These are phyloP conservation scores for Caiman crocodilus DNA, from an alignment of 2,797 vertebrate genomes.

Conservation along the genomic window DNA sequence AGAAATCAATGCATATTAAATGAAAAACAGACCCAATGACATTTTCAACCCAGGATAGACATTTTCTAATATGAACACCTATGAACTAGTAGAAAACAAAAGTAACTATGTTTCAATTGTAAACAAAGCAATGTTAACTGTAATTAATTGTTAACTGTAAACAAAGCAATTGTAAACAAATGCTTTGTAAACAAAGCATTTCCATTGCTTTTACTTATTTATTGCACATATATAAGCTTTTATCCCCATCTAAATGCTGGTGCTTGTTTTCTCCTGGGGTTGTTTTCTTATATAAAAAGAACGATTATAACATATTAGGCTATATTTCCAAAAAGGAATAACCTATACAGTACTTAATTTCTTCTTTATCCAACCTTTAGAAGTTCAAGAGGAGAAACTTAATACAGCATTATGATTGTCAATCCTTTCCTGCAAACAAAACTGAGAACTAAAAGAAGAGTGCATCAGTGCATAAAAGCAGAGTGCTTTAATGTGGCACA, in stretches of 20 bases:
- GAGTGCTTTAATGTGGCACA: neutral
- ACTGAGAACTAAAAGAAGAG: neutral
- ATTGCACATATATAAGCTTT: neutral
- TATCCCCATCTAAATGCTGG: neutral
- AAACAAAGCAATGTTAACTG: too few species aligned
- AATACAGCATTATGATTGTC: neutral
- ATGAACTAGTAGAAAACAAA: neutral
- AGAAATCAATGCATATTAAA: neutral
- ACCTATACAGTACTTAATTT: neutral
- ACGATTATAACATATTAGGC: too few species aligned
- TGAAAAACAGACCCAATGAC: neutral
- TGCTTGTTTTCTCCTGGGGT: neutral
- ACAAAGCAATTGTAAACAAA: neutral
- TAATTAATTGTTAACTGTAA: too few species aligned
- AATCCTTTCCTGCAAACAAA: neutral
- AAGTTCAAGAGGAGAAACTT: neutral
- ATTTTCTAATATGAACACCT: neutral
- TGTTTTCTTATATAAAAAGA: too few species aligned
- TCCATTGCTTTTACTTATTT: neutral
- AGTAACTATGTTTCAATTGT: neutral
- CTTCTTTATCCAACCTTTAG: neutral
- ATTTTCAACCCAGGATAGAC: neutral
- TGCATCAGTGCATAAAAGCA: neutral
- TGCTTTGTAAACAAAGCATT: too few species aligned
- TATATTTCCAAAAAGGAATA: too few species aligned